phyloP scores from a whole-genome alignment of 1,140 invertebrate genomes.

The Orchesella cincta region DNA sequence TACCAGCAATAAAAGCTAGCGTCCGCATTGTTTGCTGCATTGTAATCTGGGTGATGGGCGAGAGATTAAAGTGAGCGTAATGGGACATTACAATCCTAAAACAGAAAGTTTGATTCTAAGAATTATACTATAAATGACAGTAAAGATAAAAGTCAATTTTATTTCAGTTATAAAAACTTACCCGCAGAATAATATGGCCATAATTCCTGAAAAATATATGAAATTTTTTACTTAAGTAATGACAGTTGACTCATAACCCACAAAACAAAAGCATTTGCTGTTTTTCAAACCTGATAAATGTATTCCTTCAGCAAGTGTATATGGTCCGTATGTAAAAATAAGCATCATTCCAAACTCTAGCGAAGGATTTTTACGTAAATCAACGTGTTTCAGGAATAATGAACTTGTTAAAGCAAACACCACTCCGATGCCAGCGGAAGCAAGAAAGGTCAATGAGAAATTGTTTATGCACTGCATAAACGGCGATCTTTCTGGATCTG shows the following conservation, averaged over 20 bases:
- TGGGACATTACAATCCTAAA: conserved; percentile 93
- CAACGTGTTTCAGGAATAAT: conserved; percentile 90
- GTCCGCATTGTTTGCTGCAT: conserved; percentile 99
- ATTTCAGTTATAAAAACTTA: background rate
- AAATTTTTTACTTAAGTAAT: conserved; percentile 15
- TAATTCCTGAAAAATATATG: conserved; percentile 74
- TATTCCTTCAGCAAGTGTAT: conserved; percentile 95
- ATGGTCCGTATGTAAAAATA: conserved; percentile 97
- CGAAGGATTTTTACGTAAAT: conserved; percentile 95
- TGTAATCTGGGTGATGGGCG: conserved; percentile 97
- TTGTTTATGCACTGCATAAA: conserved; percentile 83
- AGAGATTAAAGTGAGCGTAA: conserved; percentile 98
- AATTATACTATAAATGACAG: too few relatives aligned
- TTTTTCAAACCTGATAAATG: conserved; percentile 77
- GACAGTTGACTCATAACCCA: background rate
- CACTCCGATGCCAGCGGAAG: conserved; percentile 95
- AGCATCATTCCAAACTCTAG: conserved; percentile 98
- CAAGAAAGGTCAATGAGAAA: conserved; percentile 98
- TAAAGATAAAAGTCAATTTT: too few relatives aligned
- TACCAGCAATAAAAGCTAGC: conserved; percentile 87
- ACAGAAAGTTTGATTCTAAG: too few relatives aligned
- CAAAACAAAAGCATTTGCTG: background rate
- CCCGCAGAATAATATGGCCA: conserved; percentile 98
- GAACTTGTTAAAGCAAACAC: conserved; percentile 92
- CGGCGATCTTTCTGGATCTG: conserved; percentile 61